Evolutionary conservation across 1,140 invertebrate genomes (phyloP).

Genomic region (Lepidurus packardi): DNA sequence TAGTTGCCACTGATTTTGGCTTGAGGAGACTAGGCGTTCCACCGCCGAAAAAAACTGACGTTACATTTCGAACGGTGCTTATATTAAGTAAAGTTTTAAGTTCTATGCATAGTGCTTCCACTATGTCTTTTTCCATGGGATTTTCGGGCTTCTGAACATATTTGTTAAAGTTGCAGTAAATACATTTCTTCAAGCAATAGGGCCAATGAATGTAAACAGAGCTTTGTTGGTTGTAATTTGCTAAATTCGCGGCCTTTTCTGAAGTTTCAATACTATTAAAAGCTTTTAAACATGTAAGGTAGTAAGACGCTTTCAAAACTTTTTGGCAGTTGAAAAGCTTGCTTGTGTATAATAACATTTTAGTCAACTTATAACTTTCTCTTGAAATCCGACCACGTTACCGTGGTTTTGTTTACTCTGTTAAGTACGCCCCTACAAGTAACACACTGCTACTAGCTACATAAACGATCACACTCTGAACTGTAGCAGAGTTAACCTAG

Average conservation of each 20-base stretch:
- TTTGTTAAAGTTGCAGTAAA: slow-evolving; percentile 46
- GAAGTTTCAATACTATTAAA: background rate
- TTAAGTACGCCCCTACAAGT: background rate
- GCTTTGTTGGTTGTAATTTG: slow-evolving; percentile 26
- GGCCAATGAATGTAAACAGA: slow-evolving; percentile 42
- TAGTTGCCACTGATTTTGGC: slow-evolving; percentile 38
- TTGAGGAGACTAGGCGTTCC: slow-evolving; percentile 44
- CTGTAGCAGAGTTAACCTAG: too few species aligned
- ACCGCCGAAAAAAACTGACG: slow-evolving; percentile 44
- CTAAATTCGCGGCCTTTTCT: background rate
- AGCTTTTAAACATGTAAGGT: too few species aligned
- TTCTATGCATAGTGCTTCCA: slow-evolving; percentile 38
- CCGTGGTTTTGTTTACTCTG: background rate
- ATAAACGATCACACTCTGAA: too few species aligned
- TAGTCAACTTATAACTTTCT: too few species aligned
- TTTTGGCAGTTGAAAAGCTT: too few species aligned
- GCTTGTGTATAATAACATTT: too few species aligned
- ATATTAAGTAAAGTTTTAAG: slow-evolving; percentile 38
- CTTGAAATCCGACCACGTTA: too few species aligned
- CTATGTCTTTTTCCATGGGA: slow-evolving; percentile 38
- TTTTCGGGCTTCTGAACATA: slow-evolving; percentile 40
- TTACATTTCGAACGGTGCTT: slow-evolving; percentile 39
- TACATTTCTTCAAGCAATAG: slow-evolving; percentile 43
- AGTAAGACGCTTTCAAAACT: too few species aligned
- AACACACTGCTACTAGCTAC: too few species aligned